These are phyloP conservation scores for Leptosomus discolor DNA, from an alignment of 2,113 vertebrate genomes.

Conservation along the genomic window DNA sequence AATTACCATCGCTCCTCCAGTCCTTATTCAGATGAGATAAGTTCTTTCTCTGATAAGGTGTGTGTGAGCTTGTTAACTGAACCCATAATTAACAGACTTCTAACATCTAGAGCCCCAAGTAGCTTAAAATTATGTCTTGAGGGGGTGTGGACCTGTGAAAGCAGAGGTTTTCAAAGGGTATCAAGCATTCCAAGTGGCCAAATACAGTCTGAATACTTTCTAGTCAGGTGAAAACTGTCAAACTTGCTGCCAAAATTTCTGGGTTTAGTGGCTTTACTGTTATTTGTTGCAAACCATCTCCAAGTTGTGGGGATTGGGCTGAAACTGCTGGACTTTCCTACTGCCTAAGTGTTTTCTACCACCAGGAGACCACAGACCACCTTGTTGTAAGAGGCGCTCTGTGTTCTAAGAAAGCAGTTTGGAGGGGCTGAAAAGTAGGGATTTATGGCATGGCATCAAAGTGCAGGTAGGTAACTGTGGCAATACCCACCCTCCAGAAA, in stretches of 20 bases:
- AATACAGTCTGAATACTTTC: neutral
- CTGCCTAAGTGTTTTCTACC: neutral
- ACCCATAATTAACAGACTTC: neutral
- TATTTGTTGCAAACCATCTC: neutral
- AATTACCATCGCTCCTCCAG: neutral
- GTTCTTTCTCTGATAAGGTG: neutral
- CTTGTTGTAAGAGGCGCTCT: neutral
- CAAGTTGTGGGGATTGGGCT: neutral
- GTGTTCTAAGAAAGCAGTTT: neutral
- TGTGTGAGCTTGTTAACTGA: constrained; percentile 12
- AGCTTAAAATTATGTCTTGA: neutral
- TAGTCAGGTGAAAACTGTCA: neutral
- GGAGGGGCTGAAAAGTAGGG: neutral
- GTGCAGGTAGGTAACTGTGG: neutral
- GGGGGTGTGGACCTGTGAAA: neutral
- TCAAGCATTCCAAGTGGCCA: neutral
- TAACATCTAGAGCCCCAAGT: neutral
- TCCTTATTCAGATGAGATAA: neutral
- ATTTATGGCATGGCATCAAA: neutral
- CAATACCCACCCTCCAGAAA: neutral
- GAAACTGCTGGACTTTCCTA: neutral
- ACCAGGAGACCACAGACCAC: neutral
- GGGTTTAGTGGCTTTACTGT: neutral
- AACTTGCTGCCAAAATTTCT: neutral
- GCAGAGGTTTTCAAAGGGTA: neutral